These are phyloP conservation scores for Temnothorax curvispinosus DNA, from an alignment of 1,140 invertebrate species.

Conservation along the genomic window DNA sequence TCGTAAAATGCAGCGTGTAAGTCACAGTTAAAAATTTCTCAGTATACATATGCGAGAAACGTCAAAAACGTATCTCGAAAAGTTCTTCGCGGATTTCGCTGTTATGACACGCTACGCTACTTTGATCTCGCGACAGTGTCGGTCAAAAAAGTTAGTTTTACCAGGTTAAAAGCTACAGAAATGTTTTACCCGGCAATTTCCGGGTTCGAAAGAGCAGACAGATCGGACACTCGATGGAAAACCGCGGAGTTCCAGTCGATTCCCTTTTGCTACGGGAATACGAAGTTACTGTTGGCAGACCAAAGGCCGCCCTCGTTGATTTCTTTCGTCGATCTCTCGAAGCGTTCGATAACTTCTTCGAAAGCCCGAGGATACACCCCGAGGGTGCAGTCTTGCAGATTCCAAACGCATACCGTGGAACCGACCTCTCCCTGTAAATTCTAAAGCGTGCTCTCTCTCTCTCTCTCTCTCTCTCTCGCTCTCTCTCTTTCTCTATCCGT, in stretches of 20 bases:
- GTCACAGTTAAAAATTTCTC: neutral
- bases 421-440: slow-evolving; percentile 6
- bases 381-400: slow-evolving; percentile 35
- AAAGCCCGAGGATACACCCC: slow-evolving; percentile 49
- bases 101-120: neutral
- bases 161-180: slow-evolving; percentile 24
- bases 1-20: neutral
- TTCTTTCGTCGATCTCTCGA: slow-evolving; percentile 44
- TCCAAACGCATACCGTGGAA: slow-evolving; percentile 18
- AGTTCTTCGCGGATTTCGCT: neutral
- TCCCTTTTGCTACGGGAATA: slow-evolving; percentile 59
- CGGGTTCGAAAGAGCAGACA: slow-evolving; percentile 7
- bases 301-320: slow-evolving; percentile 19
- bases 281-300: slow-evolving; percentile 52
- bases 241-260: slow-evolving; percentile 47
- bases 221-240: slow-evolving; percentile 26
- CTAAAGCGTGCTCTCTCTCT: neutral
- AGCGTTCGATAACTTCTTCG: slow-evolving; percentile 56
- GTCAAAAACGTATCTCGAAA: neutral
- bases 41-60: neutral
- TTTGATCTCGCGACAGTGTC: neutral
- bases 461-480: neutral
- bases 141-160: slow-evolving; percentile 26
- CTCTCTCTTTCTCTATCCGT: neutral
- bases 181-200: slow-evolving; percentile 38